phyloP scores from a whole-genome alignment of 2,797 vertebrate species.

The Sciaenops ocellatus region DNA sequence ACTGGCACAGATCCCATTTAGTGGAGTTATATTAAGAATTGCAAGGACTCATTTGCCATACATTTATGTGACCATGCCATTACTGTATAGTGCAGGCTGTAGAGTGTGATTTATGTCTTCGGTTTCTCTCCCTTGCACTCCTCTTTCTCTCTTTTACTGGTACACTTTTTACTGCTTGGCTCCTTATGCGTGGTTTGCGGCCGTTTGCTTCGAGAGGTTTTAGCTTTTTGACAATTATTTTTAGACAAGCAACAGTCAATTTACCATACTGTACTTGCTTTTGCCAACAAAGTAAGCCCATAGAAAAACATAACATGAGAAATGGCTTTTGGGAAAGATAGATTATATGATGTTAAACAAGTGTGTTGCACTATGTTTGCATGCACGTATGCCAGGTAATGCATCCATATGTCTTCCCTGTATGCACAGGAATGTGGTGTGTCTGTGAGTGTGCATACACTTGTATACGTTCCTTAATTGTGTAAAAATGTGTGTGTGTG shows the following conservation, averaged over 20 bases:
- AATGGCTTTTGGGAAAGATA: slow-evolving; percentile 1
- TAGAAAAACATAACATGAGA: slow-evolving; percentile 40
- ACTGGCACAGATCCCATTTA: slow-evolving; percentile 40
- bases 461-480: background rate
- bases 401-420: background rate
- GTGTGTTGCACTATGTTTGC: background rate
- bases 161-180: slow-evolving; percentile 60
- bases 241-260: slow-evolving; percentile 63
- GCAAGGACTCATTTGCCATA: slow-evolving; percentile 57
- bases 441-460: too few species aligned
- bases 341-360: background rate
- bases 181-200: slow-evolving; percentile 66
- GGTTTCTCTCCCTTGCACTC: slow-evolving; percentile 68
- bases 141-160: slow-evolving; percentile 54
- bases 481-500: slow-evolving; percentile 20
- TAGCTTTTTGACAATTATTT: slow-evolving; percentile 71
- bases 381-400: background rate
- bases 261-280: slow-evolving; percentile 21
- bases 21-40: slow-evolving; percentile 69
- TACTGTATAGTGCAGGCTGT: slow-evolving; percentile 60
- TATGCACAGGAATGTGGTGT: background rate
- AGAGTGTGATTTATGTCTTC: slow-evolving; percentile 73
- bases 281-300: slow-evolving; percentile 14
- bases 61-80: slow-evolving; percentile 74
- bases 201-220: slow-evolving; percentile 53